Conservation (phyloP, 2,888 invertebrate species). For the Callyntrura guangdongensis region DNA sequence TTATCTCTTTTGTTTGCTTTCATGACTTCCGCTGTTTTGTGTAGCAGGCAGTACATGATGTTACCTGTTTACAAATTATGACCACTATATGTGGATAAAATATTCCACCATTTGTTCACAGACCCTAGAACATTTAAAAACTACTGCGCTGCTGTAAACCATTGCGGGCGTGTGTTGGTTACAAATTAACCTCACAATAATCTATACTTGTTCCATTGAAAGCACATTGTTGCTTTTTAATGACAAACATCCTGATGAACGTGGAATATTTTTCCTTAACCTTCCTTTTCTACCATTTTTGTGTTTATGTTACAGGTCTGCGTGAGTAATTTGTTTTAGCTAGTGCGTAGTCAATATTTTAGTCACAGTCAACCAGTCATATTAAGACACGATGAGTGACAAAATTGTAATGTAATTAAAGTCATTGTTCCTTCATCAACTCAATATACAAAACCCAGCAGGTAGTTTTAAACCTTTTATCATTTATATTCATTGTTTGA, state of each 20-base stretch:
- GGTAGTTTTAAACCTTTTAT: slow-evolving; percentile 28
- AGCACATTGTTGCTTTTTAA: not conserved
- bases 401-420: not conserved
- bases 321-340: not conserved
- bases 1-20: slow-evolving; percentile 61
- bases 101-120: not conserved
- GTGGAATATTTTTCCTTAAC: too few relatives aligned
- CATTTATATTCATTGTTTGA: not conserved
- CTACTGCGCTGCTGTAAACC: not conserved
- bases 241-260: too few relatives aligned
- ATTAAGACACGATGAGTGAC: not conserved
- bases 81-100: not conserved
- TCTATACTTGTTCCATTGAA: not conserved
- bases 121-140: not conserved
- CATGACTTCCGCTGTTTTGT: slow-evolving; percentile 47
- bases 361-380: not conserved
- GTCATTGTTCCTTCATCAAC: slow-evolving; percentile 8
- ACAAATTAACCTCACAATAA: not conserved
- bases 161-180: not conserved
- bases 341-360: not conserved
- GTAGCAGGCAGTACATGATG: not conserved
- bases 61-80: not conserved
- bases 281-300: not conserved
- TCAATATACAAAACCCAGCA: slow-evolving; percentile 17
- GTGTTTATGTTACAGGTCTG: slow-evolving; percentile 31